Evolutionary conservation across 37 sponge, comb jelly and placozoan species (phyloP), one percentile per base, ranked within the genome.

Genomic region (Lycopodina hypogea): DNA sequence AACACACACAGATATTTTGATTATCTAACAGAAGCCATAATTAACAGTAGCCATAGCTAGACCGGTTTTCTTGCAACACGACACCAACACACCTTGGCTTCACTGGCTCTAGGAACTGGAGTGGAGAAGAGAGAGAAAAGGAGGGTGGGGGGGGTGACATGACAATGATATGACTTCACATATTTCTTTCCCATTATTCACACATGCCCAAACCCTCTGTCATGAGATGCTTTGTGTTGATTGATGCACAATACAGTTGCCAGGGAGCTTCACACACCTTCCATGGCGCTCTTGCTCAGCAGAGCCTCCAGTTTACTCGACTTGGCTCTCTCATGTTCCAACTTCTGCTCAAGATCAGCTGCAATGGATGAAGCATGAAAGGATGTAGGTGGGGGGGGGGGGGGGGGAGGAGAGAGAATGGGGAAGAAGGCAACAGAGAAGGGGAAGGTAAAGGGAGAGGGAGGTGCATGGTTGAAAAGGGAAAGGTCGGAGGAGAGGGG

Each of bases 51-150:
- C n/a, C n/a, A n/a, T n/a, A n/a, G n/a, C n/a, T n/a, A n/a, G n/a
- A n/a, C n/a, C n/a, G n/a, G n/a, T n/a, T n/a, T n/a, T n/a, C n/a
- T 21, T 18, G 26, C 59, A 58, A 26, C 26, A 58, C 23, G 4
- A 58, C 26, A 21, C 26, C 21, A 18, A 14, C 72, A 51, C 4
- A 72, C 72, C 72, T 72, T 72, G 39, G 72, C 28, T 30, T 72
- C 52, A n/a, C 50, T 12, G 11, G 1, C 41, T 41, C 23, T 72
- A 26, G 61, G 63, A 37, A 29, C 77, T 77, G 77, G 26, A 62
- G 45, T 22, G 69, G 42, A 18, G 56, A 30, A 76, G 76, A 22
- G 60, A 60, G 76, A 34, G 41, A 58, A 57, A 9, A 32, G 42
- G 74, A 21, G 56, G 35, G 33, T 19, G 74, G 9, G 74, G 15